Evolutionary conservation across 2,797 vertebrate genomes (phyloP).

Genomic region (Eptatretus atami): DNA sequence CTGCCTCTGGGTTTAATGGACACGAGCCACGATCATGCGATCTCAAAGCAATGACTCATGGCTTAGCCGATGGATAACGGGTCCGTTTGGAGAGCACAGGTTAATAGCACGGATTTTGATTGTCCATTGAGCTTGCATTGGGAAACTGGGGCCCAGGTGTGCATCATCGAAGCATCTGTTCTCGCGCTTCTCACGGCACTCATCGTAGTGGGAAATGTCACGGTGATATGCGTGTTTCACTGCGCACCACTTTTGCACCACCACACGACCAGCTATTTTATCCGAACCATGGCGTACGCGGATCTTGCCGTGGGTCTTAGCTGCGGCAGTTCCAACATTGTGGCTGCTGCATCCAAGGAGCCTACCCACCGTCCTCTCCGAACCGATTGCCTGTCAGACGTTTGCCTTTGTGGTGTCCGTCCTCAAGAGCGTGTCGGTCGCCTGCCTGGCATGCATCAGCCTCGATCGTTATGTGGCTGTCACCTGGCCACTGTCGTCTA

Average conservation of each 20-base stretch:
- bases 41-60: no score
- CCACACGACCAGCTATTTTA: conserved; percentile 95
- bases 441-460: conserved; percentile 81
- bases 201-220: conserved; percentile 77
- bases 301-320: conserved; percentile 83
- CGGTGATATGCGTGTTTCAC: conserved; percentile 89
- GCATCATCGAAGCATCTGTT: conserved; percentile 59
- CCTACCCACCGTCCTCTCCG: conserved; percentile 40
- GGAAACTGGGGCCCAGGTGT: conserved; percentile 40
- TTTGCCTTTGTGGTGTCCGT: conserved; percentile 95
- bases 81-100: no score
- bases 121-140: conserved; percentile 74
- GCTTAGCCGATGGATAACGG: no score
- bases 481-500: conserved; percentile 84
- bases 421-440: conserved; percentile 92
- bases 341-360: conserved; percentile 47
- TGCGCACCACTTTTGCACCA: conserved; percentile 81
- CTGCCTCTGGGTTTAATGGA: no score
- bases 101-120: not conserved
- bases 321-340: conserved; percentile 67
- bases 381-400: conserved; percentile 68
- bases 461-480: conserved; percentile 89
- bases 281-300: conserved; percentile 96
- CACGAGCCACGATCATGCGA: no score
- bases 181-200: conserved; percentile 70